Evolutionary conservation across 2,113 vertebrate species (phyloP), one percentile per base, ranked within the genome.

Genomic region (Callionymus lyra): DNA sequence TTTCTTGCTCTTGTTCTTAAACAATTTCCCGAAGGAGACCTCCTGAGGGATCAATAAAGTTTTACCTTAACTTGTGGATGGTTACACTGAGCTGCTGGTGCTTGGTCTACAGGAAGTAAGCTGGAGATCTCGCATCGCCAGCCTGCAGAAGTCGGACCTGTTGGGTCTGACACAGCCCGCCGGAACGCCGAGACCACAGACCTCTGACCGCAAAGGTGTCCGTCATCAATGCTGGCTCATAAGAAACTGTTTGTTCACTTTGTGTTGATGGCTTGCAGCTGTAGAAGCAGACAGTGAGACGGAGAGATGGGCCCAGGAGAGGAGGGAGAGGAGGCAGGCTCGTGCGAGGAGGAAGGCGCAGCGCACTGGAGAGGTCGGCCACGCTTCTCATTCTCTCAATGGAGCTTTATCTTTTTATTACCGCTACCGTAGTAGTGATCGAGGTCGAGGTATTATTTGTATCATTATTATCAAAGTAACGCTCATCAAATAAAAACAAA

Each of bases 61-160:
- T n/a, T n/a, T n/a, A n/a, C n/a, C n/a, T n/a, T n/a, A n/a, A n/a
- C n/a, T n/a, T n/a, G n/a, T n/a, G n/a, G n/a, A n/a, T n/a, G 9
- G 16, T 2, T 17, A 65, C 31, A 66, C 48, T 35, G 12, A 50
- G 36, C 6, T 2, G 33, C 47, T 37, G 34, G 35, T 44, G n/a
- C 27, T 79, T 76, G 36, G 14, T 58, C 63, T 44, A 50, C 61
- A 87, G 85, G 87, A 89, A 67, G 82, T 88, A 57, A 88, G 83
- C 71, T 89, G 86, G 86, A 81, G 87, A 56, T 86, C 86, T 66
- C 84, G 86, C 10, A 86, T 88, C 12, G 87, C 87, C 68, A 89
- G 82, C 52, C 71, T 88, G 68, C 87, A 88, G 76, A 89, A 88
- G 78, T 88, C 86, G 0, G 87, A 88, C 68, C 77, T 88, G 44